Base-by-base conservation (phyloP, 1,140 invertebrate genomes). In the Calliphora vicina region DNA sequence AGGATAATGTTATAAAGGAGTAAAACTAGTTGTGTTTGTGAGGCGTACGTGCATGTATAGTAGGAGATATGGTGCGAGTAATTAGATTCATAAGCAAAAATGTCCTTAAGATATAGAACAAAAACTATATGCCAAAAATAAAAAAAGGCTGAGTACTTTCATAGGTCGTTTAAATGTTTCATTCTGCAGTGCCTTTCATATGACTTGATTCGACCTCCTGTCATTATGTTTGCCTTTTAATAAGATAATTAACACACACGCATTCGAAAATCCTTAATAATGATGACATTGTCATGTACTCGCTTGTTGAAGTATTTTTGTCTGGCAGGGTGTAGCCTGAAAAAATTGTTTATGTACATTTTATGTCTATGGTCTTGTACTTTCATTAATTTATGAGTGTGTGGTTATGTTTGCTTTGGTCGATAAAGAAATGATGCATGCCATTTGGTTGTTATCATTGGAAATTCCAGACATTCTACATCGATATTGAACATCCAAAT, bases 181-280 rank as follows among this genome's bases (percentile, higher is more conserved):
- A 20, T n/a, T 42, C 29, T n/a, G 27, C 8, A 42, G 27, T 35
- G 10, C 74, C 23, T 20, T 27, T 23, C n/a, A 78, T 13, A 43
- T 78, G 20, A 78, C n/a, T 43, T 78, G 42, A 23, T 67, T 78
- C n/a, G n/a, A 35, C 29, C 29, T n/a, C 26, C 8, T 23, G 35
- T 42, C 17, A 35, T 23, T 78, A 45, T n/a, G 29, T 76, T 45
- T 42, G 74, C n/a, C 35, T n/a, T 20, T 43, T 78, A 78, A 78
- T 78, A 78, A 78, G 74, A 78, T 78, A 78, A 78, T 78, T 78
- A 78, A 45, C 42, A 23, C 20, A 78, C 35, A 43, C 74, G 27
- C 74, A 20, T 23, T 25, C 4, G 17, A 43, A 67, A 67, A 67
- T 67, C 20, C n/a, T 25, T 67, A 23, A 25, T 67, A 67, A 67